Conservation (phyloP, 2,113 vertebrate species). For the Todiramphus saurophagus region DNA sequence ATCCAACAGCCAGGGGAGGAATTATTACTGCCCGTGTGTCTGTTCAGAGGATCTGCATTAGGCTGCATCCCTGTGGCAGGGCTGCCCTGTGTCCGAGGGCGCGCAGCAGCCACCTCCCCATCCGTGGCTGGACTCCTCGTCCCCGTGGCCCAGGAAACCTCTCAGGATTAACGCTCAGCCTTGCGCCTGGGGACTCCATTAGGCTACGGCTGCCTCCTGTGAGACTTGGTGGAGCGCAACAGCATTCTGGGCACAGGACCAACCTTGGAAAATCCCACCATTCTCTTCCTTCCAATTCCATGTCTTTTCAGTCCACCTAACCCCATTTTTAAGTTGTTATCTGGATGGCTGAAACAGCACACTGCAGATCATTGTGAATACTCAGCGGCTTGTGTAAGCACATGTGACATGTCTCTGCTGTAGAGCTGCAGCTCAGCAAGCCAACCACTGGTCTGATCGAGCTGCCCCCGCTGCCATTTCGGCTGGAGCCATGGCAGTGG, state of each 20-base stretch:
- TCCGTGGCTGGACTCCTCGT: not conserved
- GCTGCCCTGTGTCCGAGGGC: not conserved
- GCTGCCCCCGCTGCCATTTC: not conserved
- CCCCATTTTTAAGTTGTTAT: conserved; percentile 44
- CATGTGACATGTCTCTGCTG: conserved; percentile 1
- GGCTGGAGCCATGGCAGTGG: not conserved
- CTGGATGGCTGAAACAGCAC: conserved; percentile 55
- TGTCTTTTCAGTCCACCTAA: conserved; percentile 39
- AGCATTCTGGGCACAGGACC: conserved; percentile 19
- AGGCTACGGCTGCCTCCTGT: not conserved
- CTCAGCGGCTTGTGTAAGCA: conserved; percentile 58
- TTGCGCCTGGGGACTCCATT: not conserved
- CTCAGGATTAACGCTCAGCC: not conserved
- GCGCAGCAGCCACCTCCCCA: rapidly evolving
- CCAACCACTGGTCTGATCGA: not conserved
- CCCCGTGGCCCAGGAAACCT: not conserved
- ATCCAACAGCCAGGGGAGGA: not conserved
- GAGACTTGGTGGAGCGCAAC: not conserved
- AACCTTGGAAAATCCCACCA: conserved; percentile 18
- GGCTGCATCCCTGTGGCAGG: not conserved
- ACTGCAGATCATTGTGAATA: conserved; percentile 57
- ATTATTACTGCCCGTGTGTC: not conserved
- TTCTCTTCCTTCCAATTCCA: conserved; percentile 17
- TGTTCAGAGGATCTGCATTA: not conserved
- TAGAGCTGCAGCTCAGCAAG: not conserved